Percentiles rank a stretch among this genome's conserved stretches.
These are phyloP conservation scores for Gallinago undulata DNA, from an alignment of 2,113 vertebrate species.

Conservation along the genomic window DNA sequence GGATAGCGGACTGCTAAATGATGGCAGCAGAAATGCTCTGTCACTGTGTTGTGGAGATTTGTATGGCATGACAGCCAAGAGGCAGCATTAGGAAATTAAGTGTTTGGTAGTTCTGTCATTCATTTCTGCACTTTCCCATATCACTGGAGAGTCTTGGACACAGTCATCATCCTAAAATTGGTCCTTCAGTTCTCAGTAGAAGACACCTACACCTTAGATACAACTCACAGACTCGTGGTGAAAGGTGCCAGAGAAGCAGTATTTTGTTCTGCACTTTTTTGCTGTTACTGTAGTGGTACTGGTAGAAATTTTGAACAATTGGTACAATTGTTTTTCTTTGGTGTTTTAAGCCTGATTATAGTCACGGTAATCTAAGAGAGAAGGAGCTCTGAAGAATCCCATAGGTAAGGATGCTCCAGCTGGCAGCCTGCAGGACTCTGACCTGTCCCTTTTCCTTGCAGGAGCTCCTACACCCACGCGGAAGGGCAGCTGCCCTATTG, in stretches of 20 bases:
- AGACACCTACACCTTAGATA: not conserved
- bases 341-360: not conserved
- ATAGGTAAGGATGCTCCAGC: not conserved
- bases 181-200: not conserved
- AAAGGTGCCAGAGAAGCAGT: not conserved
- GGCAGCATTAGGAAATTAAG: not conserved
- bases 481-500: not conserved
- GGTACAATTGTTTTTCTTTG: not conserved
- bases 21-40: not conserved
- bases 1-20: not conserved
- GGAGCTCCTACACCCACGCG: not conserved
- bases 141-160: not conserved
- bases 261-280: not conserved
- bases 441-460: not conserved
- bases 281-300: not conserved
- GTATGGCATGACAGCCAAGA: not conserved
- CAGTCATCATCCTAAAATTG: not conserved
- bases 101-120: not conserved
- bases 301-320: not conserved
- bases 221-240: not conserved
- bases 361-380: not conserved
- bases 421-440: not conserved
- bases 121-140: not conserved
- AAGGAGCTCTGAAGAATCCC: not conserved
- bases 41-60: not conserved